Evolutionary conservation across 2,888 invertebrate genomes (phyloP), one percentile per base, ranked within the genome.

Genomic region (Eretmocerus hayati): DNA sequence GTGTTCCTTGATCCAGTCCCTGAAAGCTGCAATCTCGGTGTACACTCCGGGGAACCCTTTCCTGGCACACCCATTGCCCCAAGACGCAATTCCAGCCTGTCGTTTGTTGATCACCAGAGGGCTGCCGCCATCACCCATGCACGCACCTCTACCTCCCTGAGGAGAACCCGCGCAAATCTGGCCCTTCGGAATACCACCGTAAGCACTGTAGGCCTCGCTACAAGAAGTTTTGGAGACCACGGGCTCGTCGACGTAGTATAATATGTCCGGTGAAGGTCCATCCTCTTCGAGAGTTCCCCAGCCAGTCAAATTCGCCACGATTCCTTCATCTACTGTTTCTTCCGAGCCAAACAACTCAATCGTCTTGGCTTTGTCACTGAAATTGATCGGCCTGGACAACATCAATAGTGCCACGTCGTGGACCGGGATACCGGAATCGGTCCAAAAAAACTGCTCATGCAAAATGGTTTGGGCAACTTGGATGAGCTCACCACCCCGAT

Each of bases 401-500:
- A 77, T 74, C 2, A 83, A 52, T 1, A 83, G 56, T 0, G 81
- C 79, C 21, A 79, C 72, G 50, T 83, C 83, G 48, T 73, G 83
- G 81, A 44, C 72, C 50, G 15, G 56, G 15, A 61, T 52, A 9
- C 62, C 62, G 16, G 44, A 52, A 1, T 30, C 68, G 4, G 67
- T 66, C 53, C 71, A 77, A 5, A 63, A 67, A 58, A 77, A 82
- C 13, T 72, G 64, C 11, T 76, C 74, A 56, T 83, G 80, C 47
- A 73, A 74, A 1, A 76, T 59, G 32, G 80, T 62, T 19, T 50
- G n/a, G 1, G 19, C 30, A 0, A 81, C 75, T 15, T 70, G 64
- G 15, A 77, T 63, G 0, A 80, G 4, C 32, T 72, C 59, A 0
- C 83, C 83, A 1, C 77, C 79, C 1, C 58, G 49, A 0, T 62